A percentile compares a stretch with the other conserved stretches of the same genome.
phyloP scores from a whole-genome alignment of 2,888 invertebrate species.

The Tiliacea aurago region DNA sequence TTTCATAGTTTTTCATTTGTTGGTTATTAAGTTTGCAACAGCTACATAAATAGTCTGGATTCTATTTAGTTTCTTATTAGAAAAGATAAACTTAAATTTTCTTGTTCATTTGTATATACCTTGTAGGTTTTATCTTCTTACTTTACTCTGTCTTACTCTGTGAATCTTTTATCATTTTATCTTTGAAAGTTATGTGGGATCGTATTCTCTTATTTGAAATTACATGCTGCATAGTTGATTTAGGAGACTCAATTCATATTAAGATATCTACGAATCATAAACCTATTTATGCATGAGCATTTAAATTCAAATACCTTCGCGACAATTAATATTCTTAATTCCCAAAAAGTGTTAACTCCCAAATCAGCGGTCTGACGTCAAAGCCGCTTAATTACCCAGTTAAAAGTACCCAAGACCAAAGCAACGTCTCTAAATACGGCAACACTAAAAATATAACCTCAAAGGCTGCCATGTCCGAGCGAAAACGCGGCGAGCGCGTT shows the following conservation, averaged over 20 bases:
- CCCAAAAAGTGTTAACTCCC: slow-evolving; percentile 5
- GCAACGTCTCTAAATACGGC: slow-evolving; percentile 72
- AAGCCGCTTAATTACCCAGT: slow-evolving; percentile 50
- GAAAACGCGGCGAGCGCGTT: slow-evolving; percentile 80
- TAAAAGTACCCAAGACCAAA: slow-evolving; percentile 64
- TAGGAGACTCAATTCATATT: background rate
- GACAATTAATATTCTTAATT: background rate
- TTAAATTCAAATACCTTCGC: background rate
- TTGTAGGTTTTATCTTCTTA: background rate
- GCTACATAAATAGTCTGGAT: slow-evolving; percentile 1
- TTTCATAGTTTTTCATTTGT: background rate
- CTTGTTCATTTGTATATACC: background rate
- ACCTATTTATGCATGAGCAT: background rate
- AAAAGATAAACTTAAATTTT: slow-evolving; percentile 4
- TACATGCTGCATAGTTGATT: background rate
- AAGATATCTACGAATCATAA: background rate
- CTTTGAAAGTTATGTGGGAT: background rate
- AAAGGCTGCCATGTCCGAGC: slow-evolving; percentile 84
- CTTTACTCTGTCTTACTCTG: background rate
- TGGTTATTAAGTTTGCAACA: slow-evolving; percentile 8
- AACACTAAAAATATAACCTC: slow-evolving; percentile 85
- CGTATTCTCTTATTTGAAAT: background rate
- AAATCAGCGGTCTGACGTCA: slow-evolving; percentile 38
- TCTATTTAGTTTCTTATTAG: slow-evolving; percentile 32
- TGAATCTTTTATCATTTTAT: background rate